Base-by-base conservation (phyloP, 2,888 invertebrate species). In the Asteroscopus sphinx region DNA sequence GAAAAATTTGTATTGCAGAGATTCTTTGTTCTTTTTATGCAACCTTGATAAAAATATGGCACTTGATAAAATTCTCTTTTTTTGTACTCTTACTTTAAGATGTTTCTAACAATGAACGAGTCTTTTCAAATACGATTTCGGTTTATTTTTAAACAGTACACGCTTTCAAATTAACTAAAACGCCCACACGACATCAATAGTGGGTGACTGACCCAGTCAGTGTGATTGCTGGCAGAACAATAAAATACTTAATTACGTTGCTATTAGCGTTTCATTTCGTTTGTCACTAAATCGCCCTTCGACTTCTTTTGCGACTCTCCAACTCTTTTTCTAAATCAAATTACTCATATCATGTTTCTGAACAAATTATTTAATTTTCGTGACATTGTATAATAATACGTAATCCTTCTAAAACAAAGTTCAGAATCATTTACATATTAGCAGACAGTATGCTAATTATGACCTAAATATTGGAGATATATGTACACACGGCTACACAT, bases 131-230 rank as follows among this genome's bases (percentile, higher is more conserved):
- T 21, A 13, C 15, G 13, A 13, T 35, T 40, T 32, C 44, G 35
- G 51, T 68, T 62, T 64, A 63, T 68, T 76, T 69, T 65, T 62
- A 65, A 66, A 67, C 63, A 42, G 59, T 61, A 66, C 42, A 46
- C 62, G 32, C 61, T 67, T 57, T 66, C 45, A 64, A 71, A 79
- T 63, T 57, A 59, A 69, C 66, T 67, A 52, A 53, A 49, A 66
- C 80, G 59, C 78, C 71, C 67, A 74, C 74, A 63, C 58, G 45
- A 36, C 69, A 40, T 68, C 61, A 46, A 30, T 56, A 48, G 74
- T 78, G 74, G 76, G 81, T 81, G 75, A 82, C 57, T 81, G 83
- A 81, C 81, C 80, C 70, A 69, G 68, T 71, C 77, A 69, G 61
- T 51, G 66, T 71, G 64, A 72, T 73, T 67, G 68, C 55, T 68